These are phyloP conservation scores for Catamblyrhynchus diadema DNA, from an alignment of 2,797 vertebrate genomes.

Conservation along the genomic window DNA sequence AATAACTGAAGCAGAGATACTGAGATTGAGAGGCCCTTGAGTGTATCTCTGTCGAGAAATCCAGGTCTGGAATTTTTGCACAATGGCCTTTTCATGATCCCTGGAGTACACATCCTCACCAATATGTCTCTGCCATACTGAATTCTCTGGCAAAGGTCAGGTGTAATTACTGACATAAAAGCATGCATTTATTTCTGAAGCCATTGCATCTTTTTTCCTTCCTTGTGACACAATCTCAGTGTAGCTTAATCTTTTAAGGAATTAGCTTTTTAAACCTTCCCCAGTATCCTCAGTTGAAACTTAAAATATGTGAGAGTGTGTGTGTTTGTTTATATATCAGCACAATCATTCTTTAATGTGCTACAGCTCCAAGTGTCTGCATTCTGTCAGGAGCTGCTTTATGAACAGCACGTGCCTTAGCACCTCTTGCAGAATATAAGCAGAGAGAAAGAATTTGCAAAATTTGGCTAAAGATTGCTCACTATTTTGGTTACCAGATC, in stretches of 20 bases:
- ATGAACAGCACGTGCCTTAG: neutral
- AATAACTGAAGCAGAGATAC: neutral
- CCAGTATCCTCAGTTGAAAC: neutral
- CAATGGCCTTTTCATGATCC: neutral
- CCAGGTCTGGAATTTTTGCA: neutral
- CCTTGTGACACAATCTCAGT: neutral
- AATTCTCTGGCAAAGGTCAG: neutral
- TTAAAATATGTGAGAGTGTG: neutral
- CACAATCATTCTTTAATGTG: neutral
- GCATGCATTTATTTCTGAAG: neutral
- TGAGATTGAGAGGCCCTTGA: neutral
- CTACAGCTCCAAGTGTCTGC: neutral
- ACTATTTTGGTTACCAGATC: neutral
- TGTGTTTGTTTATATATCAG: constrained; percentile 22
- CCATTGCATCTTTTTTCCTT: neutral
- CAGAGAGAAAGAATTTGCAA: neutral
- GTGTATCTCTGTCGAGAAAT: neutral
- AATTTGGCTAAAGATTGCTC: neutral
- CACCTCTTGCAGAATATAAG: neutral
- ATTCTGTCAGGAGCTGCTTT: neutral
- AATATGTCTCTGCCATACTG: neutral
- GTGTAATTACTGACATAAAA: neutral
- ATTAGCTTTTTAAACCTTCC: neutral
- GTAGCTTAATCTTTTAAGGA: neutral
- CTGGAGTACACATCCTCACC: neutral